Base-by-base conservation (phyloP, 2,888 invertebrate species). In the Dione vanillae region DNA sequence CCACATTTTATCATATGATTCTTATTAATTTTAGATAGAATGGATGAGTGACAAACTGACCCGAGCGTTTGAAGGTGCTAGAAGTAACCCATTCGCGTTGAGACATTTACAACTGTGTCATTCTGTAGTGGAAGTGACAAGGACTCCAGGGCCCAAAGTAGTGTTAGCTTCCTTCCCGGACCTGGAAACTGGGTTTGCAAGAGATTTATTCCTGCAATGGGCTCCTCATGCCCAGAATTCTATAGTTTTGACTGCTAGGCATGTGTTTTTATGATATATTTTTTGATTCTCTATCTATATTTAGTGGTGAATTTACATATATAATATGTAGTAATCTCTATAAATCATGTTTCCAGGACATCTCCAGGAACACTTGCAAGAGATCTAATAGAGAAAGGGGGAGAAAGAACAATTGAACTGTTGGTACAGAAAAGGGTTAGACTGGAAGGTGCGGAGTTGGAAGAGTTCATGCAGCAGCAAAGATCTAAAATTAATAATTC, bases 31-130 rank as follows among this genome's bases (percentile, higher is more conserved):
- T 43, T 87, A 97, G 95, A 98, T 99, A 77, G 99, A 99, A 91
- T 99, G 99, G 99, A 99, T 99, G 99, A 98, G 98, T 84, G 99
- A 99, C 83, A 99, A 99, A 84, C 92, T 99, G 52, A 98, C 99
- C 94, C 96, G 98, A 73, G 96, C 96, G 66, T 98, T 98, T 84
- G 98, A 98, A 86, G 97, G 97, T 0, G 97, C 97, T 0, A 94
- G 98, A 69, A 97, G 97, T 80, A 99, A 99, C 93, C 99, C 99
- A 0, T 99, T 99, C 87, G 98, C 98, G 67, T 97, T 99, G 75
- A 97, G 97, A 75, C 97, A 99, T 89, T 93, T 99, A 64, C 98
- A 98, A 79, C 93, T 99, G 9, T 99, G 99, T 81, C 99, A 99
- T 87, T 97, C 97, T 71, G 95, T 99, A 74, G 95, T 95, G 0